Percentiles rank a stretch among this genome's conserved stretches.
Evolutionary conservation across 2,888 invertebrate genomes (phyloP).

Genomic region (Troglohyphantes excavatus): DNA sequence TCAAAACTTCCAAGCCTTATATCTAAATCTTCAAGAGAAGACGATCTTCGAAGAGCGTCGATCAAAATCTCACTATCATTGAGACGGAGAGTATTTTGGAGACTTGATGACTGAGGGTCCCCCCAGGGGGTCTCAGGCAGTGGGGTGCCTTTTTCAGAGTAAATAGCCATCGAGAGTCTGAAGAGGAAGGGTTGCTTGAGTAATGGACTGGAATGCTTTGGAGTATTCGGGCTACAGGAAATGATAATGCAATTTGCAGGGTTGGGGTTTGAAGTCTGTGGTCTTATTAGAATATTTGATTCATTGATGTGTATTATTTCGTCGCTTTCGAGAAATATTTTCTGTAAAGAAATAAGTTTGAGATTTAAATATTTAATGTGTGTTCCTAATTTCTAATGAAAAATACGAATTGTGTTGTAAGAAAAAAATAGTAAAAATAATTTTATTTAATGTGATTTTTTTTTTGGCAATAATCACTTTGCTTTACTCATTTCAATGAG

Average conservation of each 20-base stretch:
- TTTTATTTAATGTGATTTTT: too few relatives aligned
- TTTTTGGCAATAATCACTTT: too few relatives aligned
- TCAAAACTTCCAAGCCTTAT: constrained; percentile 12
- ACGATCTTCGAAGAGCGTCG: constrained; percentile 32
- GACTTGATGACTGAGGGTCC: constrained; percentile 36
- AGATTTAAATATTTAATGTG: too few relatives aligned
- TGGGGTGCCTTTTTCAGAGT: constrained; percentile 28
- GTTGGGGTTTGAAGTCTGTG: neutral
- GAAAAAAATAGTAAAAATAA: too few relatives aligned
- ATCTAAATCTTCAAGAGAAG: constrained; percentile 22
- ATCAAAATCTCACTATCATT: constrained; percentile 42
- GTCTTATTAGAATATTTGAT: neutral
- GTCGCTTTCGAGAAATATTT: neutral
- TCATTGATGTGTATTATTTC: neutral
- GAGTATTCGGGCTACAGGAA: neutral
- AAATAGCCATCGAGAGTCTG: constrained; percentile 27
- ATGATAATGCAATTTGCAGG: constrained; percentile 1
- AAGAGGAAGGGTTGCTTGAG: constrained; percentile 35
- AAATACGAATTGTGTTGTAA: too few relatives aligned
- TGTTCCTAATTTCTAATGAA: too few relatives aligned
- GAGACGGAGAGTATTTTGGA: constrained; percentile 5
- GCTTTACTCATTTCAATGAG: too few relatives aligned
- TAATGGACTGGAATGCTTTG: constrained; percentile 27
- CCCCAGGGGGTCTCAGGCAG: constrained; percentile 21
- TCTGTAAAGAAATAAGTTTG: too few relatives aligned